Conservation (phyloP, 1,140 invertebrate genomes). For the Lepidotrigona ventralis region DNA sequence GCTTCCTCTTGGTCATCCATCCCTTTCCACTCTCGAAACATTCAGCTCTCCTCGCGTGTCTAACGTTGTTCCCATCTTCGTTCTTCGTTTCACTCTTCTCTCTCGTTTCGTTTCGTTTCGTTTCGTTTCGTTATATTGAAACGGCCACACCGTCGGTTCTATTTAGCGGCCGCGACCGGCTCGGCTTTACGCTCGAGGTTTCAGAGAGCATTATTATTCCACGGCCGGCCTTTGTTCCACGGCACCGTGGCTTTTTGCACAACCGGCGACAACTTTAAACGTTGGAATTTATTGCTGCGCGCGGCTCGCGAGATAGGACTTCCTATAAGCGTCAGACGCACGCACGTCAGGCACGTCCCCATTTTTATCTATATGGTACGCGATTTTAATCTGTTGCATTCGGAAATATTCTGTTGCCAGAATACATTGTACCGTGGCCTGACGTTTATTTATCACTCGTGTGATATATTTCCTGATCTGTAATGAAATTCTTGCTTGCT, state of each 20-base stretch:
- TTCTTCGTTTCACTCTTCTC: not conserved
- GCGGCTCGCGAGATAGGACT: not conserved
- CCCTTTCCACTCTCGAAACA: not conserved
- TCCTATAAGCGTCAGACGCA: constrained; percentile 38
- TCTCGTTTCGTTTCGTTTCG: not conserved
- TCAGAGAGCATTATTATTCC: constrained; percentile 11
- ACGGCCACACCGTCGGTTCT: not conserved
- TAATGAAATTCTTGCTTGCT: too few species aligned
- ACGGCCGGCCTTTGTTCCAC: not conserved
- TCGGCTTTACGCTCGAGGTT: constrained; percentile 29
- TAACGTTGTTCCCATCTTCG: not conserved
- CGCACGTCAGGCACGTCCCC: constrained; percentile 33
- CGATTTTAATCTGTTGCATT: too few species aligned
- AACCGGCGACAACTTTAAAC: constrained; percentile 36
- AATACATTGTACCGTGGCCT: too few species aligned
- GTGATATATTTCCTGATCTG: too few species aligned
- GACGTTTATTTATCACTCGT: too few species aligned
- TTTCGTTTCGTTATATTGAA: not conserved
- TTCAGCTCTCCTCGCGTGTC: not conserved
- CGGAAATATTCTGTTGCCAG: too few species aligned
- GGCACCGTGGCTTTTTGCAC: not conserved
- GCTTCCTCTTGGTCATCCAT: constrained; percentile 15
- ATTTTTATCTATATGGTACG: too few species aligned
- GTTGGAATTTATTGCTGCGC: constrained; percentile 57
- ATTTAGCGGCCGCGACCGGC: not conserved